Evolutionary conservation across 2,888 invertebrate species (phyloP), one percentile per base, ranked within the genome.

Genomic region (Agonum fuliginosum): DNA sequence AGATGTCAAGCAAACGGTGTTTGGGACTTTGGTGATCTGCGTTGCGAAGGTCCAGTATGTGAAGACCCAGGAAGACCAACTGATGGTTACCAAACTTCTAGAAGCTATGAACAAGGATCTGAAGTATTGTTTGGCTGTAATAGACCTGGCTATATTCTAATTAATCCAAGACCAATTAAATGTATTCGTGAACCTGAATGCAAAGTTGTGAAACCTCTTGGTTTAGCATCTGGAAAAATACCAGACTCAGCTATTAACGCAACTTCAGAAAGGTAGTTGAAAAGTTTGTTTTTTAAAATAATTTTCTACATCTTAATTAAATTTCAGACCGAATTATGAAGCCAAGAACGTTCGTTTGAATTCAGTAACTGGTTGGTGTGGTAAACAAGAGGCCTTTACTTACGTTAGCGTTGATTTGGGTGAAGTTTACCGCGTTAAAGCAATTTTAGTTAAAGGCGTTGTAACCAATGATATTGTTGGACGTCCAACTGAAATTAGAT

Each of bases 21-120:
- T 79, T 99, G 99, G 99, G 98, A 98, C 88, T 97, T 98, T 85
- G 98, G 98, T 24, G 97, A 97, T 84, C 89, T 99, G 67, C 89
- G 96, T 72, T 99, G 99, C 84, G 97, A 98, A 89, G 98, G 98
- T 17, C 98, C 98, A 1, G 97, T 98, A 0, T 98, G 98, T 85
- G 95, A 96, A 86, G 98, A 98, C 87, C 98, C 98, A 0, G 97
- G 97, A 0, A 91, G 96, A 83, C 98, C 98, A 0, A 94, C 95
- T 78, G 98, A 98, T 87, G 98, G 98, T 19, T 90, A 91, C 80
- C 97, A 98, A 88, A 87, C 94, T 41, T 91, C 97, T 0, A 90
- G 93, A 83, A 95, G 95, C 82, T 95, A 95, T 82, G 95, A 95
- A 84, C 95, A 96, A 88, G 93, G 97, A 14, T 96, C 97, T 0